Evolutionary conservation across 2,888 invertebrate species (phyloP).

Genomic region (Lochmaea crataegi): DNA sequence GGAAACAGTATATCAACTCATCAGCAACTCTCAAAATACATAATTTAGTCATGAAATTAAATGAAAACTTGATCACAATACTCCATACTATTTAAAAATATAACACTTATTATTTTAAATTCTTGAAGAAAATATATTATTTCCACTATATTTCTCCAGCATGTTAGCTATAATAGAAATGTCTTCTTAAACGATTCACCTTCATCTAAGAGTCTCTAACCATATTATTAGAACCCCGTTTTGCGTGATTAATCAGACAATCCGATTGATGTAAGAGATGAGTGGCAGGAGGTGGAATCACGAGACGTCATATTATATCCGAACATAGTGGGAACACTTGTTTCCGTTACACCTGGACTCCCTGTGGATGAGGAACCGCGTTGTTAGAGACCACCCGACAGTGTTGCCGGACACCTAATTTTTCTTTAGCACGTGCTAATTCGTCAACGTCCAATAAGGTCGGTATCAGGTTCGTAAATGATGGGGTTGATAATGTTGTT

Average conservation of each 20-base stretch:
- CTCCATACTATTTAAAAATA: no score
- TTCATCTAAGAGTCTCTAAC: background rate
- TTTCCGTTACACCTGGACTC: constrained; percentile 62
- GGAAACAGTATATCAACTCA: no score
- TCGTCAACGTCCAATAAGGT: constrained; percentile 16
- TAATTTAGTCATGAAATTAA: no score
- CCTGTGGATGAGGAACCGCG: constrained; percentile 56
- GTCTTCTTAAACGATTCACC: no score
- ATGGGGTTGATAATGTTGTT: constrained; percentile 10
- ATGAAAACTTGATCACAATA: no score
- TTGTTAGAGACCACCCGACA: constrained; percentile 53
- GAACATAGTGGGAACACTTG: constrained; percentile 59
- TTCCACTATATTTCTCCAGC: no score
- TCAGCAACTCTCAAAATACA: no score
- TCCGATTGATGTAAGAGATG: constrained; percentile 48
- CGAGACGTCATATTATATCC: constrained; percentile 59
- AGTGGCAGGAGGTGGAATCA: constrained; percentile 59
- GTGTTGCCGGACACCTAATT: constrained; percentile 44
- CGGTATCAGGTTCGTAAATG: constrained; percentile 17
- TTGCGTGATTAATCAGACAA: constrained; percentile 41
- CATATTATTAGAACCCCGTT: constrained; percentile 18
- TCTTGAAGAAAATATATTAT: no score
- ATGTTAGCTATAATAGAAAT: no score
- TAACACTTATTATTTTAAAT: no score
- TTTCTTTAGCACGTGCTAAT: constrained; percentile 19